Evolutionary conservation across 2,888 invertebrate genomes (phyloP).

Genomic region (Athalia circularis): DNA sequence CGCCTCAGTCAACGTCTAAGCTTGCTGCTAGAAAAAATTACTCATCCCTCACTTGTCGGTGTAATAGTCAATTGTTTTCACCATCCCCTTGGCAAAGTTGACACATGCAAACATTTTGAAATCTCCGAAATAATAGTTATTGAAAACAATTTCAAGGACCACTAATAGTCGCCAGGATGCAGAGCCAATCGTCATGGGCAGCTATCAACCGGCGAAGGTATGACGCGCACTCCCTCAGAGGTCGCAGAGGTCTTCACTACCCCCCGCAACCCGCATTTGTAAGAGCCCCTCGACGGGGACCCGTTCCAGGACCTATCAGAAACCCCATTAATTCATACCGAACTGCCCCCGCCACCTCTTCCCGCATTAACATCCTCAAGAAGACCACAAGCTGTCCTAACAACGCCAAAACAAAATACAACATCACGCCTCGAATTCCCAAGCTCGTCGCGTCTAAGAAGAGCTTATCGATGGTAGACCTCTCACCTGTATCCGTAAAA

Average conservation of each 20-base stretch:
- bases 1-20: too few species aligned
- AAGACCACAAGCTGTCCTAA: conserved; percentile 31
- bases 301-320: conserved; percentile 51
- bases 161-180: conserved; percentile 26
- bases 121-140: conserved; percentile 18
- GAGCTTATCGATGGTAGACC: conserved; percentile 68
- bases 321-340: conserved; percentile 55
- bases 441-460: conserved; percentile 53
- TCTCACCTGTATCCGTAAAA: conserved; percentile 58
- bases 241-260: conserved; percentile 24
- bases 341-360: conserved; percentile 45
- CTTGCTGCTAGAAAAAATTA: not conserved
- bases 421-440: not conserved
- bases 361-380: conserved; percentile 2
- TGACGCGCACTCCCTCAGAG: conserved; percentile 25
- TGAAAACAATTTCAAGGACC: conserved; percentile 11
- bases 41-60: conserved; percentile 22
- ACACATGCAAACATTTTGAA: conserved; percentile 24
- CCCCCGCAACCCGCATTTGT: conserved; percentile 33
- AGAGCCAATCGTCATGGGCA: conserved; percentile 38
- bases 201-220: conserved; percentile 33
- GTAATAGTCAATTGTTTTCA: conserved; percentile 26
- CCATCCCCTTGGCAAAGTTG: conserved; percentile 36
- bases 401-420: conserved; percentile 30
- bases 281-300: conserved; percentile 33